Evolutionary conservation across 2,888 invertebrate species (phyloP), one percentile per base, ranked within the genome.

Genomic region (Apodemia hepburni): DNA sequence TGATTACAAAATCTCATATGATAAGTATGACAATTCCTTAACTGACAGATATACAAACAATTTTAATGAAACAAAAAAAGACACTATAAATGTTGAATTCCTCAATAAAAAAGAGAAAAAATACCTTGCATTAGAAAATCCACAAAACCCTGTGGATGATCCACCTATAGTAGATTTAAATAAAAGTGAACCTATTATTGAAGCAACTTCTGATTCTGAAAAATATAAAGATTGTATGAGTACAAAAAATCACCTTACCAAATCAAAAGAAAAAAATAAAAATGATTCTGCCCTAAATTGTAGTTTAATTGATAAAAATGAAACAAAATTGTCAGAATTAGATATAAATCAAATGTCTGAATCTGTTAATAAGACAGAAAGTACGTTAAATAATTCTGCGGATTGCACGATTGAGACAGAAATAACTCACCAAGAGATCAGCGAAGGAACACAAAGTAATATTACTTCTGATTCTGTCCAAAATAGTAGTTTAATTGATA

Each of bases 61-160:
- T 27, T 9, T 45, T 27, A 29, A 45, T 45, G 45, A 59, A 45
- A 45, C 59, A 27, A 59, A 45, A 38, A 38, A 45, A 59, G 42
- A 59, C n/a, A 42, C 45, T 9, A 35, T 45, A 45, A 27, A 45
- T 59, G 22, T 45, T 35, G 35, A 35, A 4, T 22, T 38, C 35
- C 1, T 22, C 11, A 29, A 27, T 29, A 29, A n/a, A n/a, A 27
- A 45, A 29, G 27, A n/a, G 45, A 29, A 29, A n/a, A 29, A 60
- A 45, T 60, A 17, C 3, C 6, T 27, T 17, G 17, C 8, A 58
- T 33, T 17, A 35, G 35, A 15, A 33, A 11, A 27, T 33, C 1
- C 17, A 35, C 15, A 7, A 7, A 2, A 18, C 11, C 11, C 9
- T 47, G 29, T 11, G 15, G 1, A n/a, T 60, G 11, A 47, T 29